These are phyloP conservation scores for Musca vetustissima DNA, from an alignment of 1,140 invertebrate species.

Conservation along the genomic window DNA sequence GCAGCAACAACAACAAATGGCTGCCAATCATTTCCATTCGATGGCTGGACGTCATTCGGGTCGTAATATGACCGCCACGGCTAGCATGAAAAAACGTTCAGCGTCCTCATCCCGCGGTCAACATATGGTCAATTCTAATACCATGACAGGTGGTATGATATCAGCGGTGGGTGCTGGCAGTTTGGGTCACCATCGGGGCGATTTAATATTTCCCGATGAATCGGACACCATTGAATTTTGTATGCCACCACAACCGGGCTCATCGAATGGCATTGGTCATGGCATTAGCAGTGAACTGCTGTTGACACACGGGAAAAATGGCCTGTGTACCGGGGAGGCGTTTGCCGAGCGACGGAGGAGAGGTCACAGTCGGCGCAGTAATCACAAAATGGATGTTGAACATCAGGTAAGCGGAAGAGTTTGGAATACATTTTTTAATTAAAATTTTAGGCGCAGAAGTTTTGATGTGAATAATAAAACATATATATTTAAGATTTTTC, in stretches of 20 bases:
- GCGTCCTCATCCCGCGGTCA: neutral
- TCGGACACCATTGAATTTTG: conserved; percentile 54
- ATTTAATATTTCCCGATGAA: conserved; percentile 50
- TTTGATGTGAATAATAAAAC: no score
- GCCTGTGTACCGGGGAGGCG: conserved; percentile 33
- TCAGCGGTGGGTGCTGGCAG: conserved; percentile 32
- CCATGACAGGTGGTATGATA: conserved; percentile 17
- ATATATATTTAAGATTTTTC: no score
- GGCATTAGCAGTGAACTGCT: conserved; percentile 35
- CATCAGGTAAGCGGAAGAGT: conserved; percentile 43
- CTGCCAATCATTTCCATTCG: neutral
- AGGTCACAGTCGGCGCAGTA: conserved; percentile 48
- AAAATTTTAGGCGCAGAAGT: no score
- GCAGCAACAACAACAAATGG: conserved; percentile 3
- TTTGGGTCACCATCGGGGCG: conserved; percentile 42
- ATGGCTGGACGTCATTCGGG: conserved; percentile 19
- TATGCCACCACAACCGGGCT: conserved; percentile 43
- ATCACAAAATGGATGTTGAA: conserved; percentile 53
- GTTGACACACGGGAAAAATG: conserved; percentile 33
- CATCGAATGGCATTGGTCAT: conserved; percentile 35
- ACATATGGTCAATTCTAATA: conserved; percentile 29
- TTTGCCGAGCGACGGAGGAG: conserved; percentile 48
- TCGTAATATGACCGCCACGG: neutral
- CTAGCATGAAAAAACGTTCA: conserved; percentile 2
- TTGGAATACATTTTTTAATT: no score